Evolutionary conservation across 1,140 invertebrate genomes (phyloP), one percentile per base, ranked within the genome.

Genomic region (Neuroterus valhalla): DNA sequence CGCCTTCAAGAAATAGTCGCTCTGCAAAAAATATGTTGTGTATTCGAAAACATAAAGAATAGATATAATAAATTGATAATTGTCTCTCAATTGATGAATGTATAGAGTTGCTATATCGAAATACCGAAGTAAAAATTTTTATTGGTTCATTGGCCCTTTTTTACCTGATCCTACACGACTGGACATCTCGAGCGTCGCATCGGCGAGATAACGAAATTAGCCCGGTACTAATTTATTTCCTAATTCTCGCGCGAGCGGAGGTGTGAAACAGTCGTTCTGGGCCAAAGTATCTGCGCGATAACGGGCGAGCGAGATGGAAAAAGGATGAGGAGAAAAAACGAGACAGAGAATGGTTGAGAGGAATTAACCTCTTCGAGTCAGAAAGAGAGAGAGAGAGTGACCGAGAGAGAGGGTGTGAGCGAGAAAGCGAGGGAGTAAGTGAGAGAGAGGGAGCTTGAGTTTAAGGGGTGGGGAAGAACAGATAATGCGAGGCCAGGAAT

Each of bases 191-290:
- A 86, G 82, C 84, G 84, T 76, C 79, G 78, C 84, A 83, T 82
- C 79, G 79, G 74, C 72, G 81, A 89, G 88, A 89, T 88, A 89
- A 88, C 88, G 81, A 89, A 89, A 89, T 89, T 89, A 88, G 88
- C 87, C 85, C 85, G 85, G 83, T 78, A 85, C 87, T 89, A 89
- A 88, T 89, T 89, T 89, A 89, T 89, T 88, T 87, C 88, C 88
- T 89, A 89, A 89, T 89, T 89, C 86, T 81, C 84, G 85, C 72
- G 82, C 85, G 81, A 86, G 86, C 86, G 87, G 87, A 89, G 88
- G 88, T 88, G 88, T 89, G 86, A 89, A 89, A 89, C 86, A 89
- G 87, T 82, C 87, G 85, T 89, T 89, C 84, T 81, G 84, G 73
- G 71, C 82, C 83, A 31, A 76, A 81, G 83, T 84, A 84, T 82